A percentile compares a stretch with the other conserved stretches of the same genome.
These are phyloP conservation scores for Otolemur garnettii DNA, from an alignment of 2,113 vertebrate species.

Conservation along the genomic window DNA sequence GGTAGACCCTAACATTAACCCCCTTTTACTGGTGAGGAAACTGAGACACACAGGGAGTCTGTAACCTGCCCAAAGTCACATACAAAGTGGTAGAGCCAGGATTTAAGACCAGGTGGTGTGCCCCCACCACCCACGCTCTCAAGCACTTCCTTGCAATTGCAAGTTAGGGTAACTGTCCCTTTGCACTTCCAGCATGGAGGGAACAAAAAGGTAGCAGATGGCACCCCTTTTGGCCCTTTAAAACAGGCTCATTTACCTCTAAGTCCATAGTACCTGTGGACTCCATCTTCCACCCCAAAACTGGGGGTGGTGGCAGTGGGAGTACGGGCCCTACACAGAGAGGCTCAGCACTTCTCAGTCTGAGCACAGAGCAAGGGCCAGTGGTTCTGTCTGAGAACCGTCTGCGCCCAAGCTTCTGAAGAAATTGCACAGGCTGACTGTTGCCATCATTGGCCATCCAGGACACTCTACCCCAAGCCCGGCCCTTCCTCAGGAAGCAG, in stretches of 20 bases:
- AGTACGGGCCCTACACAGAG: background rate
- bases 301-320: rapidly evolving
- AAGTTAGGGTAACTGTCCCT: no score
- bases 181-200: background rate
- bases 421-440: no score
- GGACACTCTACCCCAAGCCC: rapidly evolving
- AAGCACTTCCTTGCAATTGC: rapidly evolving
- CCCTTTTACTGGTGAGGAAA: conserved; percentile 32
- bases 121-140: background rate
- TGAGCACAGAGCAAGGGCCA: background rate
- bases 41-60: background rate
- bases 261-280: background rate
- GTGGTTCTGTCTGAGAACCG: background rate
- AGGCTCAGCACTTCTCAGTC: background rate
- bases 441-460: background rate
- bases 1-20: background rate
- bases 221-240: background rate
- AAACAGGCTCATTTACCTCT: background rate
- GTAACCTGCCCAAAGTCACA: background rate
- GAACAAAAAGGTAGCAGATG: background rate
- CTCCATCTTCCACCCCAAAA: background rate
- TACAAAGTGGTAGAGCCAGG: background rate
- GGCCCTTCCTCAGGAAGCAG: background rate
- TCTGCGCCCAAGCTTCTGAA: background rate
- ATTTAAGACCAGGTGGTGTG: rapidly evolving